phyloP scores from a whole-genome alignment of 2,888 invertebrate species.

The Aproaerema taeniolella region DNA sequence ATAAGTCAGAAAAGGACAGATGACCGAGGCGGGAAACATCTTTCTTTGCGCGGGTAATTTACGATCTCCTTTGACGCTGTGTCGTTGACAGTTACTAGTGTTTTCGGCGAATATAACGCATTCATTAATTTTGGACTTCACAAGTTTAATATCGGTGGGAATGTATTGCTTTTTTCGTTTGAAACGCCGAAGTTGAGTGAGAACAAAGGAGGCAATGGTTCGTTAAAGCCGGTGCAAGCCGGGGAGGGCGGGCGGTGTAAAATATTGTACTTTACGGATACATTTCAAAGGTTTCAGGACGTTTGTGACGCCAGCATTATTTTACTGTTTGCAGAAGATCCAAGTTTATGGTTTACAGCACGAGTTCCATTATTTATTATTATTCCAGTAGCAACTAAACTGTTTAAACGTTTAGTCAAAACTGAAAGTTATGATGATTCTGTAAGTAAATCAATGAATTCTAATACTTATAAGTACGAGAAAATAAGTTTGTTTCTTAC shows the following conservation, averaged over 20 bases:
- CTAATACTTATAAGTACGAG: no score
- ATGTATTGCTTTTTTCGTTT: conserved; percentile 47
- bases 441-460: no score
- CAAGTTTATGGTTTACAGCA: no score
- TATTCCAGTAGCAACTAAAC: no score
- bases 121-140: conserved; percentile 56
- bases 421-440: no score
- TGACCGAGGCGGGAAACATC: conserved; percentile 57
- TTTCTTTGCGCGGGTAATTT: conserved; percentile 58
- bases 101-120: conserved; percentile 56
- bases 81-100: conserved; percentile 49
- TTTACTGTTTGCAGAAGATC: no score
- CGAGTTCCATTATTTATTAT: no score
- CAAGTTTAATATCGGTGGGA: conserved; percentile 39
- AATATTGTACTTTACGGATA: conserved; percentile 25
- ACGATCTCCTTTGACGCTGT: conserved; percentile 32
- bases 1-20: conserved; percentile 33
- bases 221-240: conserved; percentile 44
- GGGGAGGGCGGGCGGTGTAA: conserved; percentile 28
- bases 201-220: conserved; percentile 66
- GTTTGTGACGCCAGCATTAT: not conserved
- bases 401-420: no score
- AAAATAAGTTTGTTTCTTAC: no score
- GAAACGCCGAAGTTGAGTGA: conserved; percentile 25
- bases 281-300: no score